Percentiles rank a stretch among this genome's conserved stretches.
phyloP scores from a whole-genome alignment of 2,888 invertebrate species.

The Andrena haemorrhoa region DNA sequence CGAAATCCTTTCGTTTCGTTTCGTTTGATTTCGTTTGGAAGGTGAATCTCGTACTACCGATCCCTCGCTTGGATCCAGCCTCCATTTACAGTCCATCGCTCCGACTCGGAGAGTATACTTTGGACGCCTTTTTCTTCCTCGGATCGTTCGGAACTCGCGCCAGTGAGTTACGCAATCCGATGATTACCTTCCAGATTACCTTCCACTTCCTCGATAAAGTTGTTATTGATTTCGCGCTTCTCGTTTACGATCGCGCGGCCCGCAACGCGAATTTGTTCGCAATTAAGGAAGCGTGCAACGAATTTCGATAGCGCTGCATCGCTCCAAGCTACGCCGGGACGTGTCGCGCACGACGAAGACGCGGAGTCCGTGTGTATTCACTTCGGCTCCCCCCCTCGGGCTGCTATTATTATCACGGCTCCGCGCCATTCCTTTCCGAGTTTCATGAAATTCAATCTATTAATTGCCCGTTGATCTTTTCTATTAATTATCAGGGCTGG shows the following conservation, averaged over 20 bases:
- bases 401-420: too few species aligned
- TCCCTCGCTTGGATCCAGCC: slow-evolving; percentile 3
- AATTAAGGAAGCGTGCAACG: slow-evolving; percentile 17
- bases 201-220: slow-evolving; percentile 28
- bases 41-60: slow-evolving; percentile 22
- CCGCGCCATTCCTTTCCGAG: background rate
- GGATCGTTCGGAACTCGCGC: background rate
- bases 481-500: slow-evolving; percentile 26
- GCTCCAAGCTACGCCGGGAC: background rate
- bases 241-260: slow-evolving; percentile 24
- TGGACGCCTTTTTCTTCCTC: background rate
- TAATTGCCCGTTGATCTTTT: slow-evolving; percentile 13
- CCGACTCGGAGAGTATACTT: slow-evolving; percentile 16
- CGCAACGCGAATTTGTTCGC: slow-evolving; percentile 8
- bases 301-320: slow-evolving; percentile 12
- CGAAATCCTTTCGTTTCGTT: background rate
- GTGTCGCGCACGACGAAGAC: background rate
- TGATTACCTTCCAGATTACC: slow-evolving; percentile 29
- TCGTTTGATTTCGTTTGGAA: slow-evolving; percentile 15
- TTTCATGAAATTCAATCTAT: slow-evolving; percentile 24
- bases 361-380: background rate
- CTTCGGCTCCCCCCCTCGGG: background rate
- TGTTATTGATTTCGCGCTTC: slow-evolving; percentile 24
- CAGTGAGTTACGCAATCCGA: slow-evolving; percentile 22
- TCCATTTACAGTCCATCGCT: slow-evolving; percentile 23